Percentiles rank a stretch among this genome's conserved stretches.
These are phyloP conservation scores for Poecilia latipinna DNA, from an alignment of 2,113 vertebrate species.

Conservation along the genomic window DNA sequence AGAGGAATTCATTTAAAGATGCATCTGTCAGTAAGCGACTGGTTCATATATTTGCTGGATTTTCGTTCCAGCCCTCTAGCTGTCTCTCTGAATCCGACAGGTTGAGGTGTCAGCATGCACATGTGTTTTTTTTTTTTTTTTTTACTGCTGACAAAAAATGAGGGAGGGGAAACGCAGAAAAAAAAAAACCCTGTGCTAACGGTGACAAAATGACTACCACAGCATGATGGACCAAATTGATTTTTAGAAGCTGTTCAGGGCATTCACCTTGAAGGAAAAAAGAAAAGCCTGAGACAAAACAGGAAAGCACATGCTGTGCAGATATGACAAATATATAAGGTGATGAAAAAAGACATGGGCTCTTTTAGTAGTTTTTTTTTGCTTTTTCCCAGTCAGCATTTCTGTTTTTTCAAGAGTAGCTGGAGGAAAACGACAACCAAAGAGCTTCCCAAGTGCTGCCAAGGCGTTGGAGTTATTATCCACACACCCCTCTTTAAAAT, in stretches of 20 bases:
- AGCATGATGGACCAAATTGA: constrained; percentile 13
- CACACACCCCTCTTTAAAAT: background rate
- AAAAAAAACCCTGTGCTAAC: constrained; percentile 6
- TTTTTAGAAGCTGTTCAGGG: constrained; percentile 15
- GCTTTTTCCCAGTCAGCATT: background rate
- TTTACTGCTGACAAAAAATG: constrained; percentile 1
- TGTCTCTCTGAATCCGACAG: constrained; percentile 23
- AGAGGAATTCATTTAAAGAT: background rate
- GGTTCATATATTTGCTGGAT: background rate
- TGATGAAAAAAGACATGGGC: background rate
- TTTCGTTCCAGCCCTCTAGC: background rate
- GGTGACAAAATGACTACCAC: constrained; percentile 19
- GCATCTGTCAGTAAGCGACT: background rate
- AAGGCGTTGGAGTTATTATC: background rate
- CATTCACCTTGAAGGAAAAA: constrained; percentile 3
- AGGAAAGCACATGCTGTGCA: background rate
- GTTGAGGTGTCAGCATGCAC: constrained; percentile 18
- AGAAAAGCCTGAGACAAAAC: background rate
- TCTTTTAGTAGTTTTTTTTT: background rate
- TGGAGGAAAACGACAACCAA: background rate
- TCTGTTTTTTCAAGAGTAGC: background rate
- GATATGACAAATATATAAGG: constrained; percentile 5
- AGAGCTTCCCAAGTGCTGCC: background rate
- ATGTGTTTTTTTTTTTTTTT: constrained; percentile 2
- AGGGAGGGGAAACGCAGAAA: background rate